A percentile compares a stretch with the other conserved stretches of the same genome.
phyloP scores from a whole-genome alignment of 2,797 vertebrate species.

The Varecia variegata region DNA sequence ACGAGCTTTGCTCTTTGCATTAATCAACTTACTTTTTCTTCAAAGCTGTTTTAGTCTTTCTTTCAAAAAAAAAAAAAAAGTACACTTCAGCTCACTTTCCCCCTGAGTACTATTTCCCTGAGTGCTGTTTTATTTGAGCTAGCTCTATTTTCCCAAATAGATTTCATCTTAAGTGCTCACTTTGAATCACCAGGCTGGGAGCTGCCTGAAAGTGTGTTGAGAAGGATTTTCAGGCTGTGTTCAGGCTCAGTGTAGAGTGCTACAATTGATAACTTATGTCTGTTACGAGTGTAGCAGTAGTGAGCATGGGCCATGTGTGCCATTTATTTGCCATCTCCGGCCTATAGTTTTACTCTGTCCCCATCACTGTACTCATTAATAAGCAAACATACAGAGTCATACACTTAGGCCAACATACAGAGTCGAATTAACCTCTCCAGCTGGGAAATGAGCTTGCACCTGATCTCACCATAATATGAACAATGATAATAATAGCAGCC shows the following conservation, averaged over 20 bases:
- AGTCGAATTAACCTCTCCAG: slow-evolving; percentile 3
- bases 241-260: background rate
- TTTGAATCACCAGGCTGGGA: background rate
- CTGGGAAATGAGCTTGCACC: slow-evolving; percentile 38
- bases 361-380: background rate
- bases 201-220: background rate
- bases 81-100: background rate
- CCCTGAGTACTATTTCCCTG: background rate
- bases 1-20: slow-evolving; percentile 30
- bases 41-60: background rate
- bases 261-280: background rate
- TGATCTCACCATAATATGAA: background rate
- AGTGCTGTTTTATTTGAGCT: background rate
- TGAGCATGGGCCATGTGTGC: background rate
- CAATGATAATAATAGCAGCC: background rate
- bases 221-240: background rate
- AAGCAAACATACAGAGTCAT: background rate
- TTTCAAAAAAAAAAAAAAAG: background rate
- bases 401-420: background rate
- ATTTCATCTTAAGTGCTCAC: background rate
- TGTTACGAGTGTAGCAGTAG: background rate
- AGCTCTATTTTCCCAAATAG: background rate
- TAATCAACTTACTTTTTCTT: slow-evolving; percentile 25
- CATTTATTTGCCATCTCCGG: background rate
- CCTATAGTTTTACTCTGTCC: background rate